These are phyloP conservation scores for Toxotes jaculatrix DNA, from an alignment of 2,113 vertebrate genomes.

Conservation along the genomic window DNA sequence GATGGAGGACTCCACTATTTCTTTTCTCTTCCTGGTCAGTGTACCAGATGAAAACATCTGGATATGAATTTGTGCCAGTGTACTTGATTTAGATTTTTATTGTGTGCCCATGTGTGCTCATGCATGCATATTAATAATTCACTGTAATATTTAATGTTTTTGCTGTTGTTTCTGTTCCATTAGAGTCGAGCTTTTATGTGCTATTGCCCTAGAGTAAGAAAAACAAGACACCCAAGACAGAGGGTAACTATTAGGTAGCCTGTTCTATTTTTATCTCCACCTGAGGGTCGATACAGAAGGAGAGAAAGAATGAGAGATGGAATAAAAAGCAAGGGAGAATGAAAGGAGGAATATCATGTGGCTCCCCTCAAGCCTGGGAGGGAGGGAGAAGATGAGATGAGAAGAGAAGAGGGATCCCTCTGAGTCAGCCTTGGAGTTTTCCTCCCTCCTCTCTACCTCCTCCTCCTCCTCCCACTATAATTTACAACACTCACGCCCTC, in stretches of 20 bases:
- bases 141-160: background rate
- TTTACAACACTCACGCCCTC: constrained; percentile 43
- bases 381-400: constrained; percentile 49
- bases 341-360: constrained; percentile 54
- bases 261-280: constrained; percentile 68
- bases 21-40: background rate
- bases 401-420: constrained; percentile 73
- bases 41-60: background rate
- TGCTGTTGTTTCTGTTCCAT: constrained; percentile 2
- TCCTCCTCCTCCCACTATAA: constrained; percentile 63
- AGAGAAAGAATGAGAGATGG: constrained; percentile 49
- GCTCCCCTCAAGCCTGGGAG: constrained; percentile 39
- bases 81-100: background rate
- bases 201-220: background rate
- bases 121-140: background rate
- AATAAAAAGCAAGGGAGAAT: constrained; percentile 55
- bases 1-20: background rate
- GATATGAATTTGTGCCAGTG: background rate
- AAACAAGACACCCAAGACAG: background rate
- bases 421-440: constrained; percentile 75
- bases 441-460: constrained; percentile 48
- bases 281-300: constrained; percentile 45
- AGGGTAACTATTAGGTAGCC: constrained; percentile 14
- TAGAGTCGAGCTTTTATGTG: background rate
- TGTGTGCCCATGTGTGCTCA: background rate